These are phyloP conservation scores for Suricata suricatta DNA, from an alignment of 2,113 vertebrate species.

Conservation along the genomic window DNA sequence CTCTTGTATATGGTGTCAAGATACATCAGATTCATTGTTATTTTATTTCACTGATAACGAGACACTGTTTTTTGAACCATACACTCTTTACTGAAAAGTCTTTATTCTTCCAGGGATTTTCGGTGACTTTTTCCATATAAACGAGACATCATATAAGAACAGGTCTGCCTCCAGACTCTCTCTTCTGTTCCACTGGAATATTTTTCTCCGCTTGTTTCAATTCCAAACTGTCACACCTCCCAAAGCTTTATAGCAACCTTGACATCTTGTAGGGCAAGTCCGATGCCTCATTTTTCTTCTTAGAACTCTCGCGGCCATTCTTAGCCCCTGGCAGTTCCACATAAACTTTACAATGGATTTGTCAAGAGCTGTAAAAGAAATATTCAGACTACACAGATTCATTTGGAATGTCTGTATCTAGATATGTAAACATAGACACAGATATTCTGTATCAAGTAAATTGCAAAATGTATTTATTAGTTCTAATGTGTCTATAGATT, in stretches of 20 bases:
- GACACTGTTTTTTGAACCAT: not conserved
- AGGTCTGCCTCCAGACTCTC: not conserved
- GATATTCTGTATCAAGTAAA: not conserved
- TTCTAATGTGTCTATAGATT: not conserved
- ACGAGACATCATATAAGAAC: not conserved
- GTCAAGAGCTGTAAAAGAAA: not conserved
- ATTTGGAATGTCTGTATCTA: not conserved
- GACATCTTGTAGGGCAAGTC: not conserved
- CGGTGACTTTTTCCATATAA: not conserved
- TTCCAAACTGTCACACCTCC: not conserved
- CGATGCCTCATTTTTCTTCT: not conserved
- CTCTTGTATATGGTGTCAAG: not conserved
- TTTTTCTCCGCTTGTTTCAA: not conserved
- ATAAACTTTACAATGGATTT: not conserved
- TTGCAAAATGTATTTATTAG: not conserved
- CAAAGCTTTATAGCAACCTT: not conserved
- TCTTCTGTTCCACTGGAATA: not conserved
- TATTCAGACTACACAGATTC: not conserved
- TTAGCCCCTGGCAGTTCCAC: not conserved
- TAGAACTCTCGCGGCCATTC: not conserved
- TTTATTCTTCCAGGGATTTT: not conserved
- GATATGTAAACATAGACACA: not conserved
- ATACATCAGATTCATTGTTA: not conserved
- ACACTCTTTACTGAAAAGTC: not conserved
- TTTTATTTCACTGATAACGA: not conserved